Base-by-base conservation (phyloP, 2,888 invertebrate genomes). In the Mimumesa dahlbomi region DNA sequence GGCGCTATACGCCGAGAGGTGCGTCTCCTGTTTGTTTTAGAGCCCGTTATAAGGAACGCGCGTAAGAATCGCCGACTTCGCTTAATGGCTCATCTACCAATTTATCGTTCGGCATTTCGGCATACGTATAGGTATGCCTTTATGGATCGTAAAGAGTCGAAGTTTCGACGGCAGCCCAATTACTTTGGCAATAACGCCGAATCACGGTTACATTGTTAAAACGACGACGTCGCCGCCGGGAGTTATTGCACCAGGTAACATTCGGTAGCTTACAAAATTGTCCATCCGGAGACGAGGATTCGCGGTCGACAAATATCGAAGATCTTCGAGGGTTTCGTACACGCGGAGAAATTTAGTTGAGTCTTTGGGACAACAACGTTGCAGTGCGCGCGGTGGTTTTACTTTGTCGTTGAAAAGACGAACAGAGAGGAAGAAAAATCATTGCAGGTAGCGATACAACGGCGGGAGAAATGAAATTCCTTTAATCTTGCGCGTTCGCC, bases 91-190 rank as follows among this genome's bases (percentile, higher is more conserved):
- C 83, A 82, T 84, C 80, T 61, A 56, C 72, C 79, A 74, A 85
- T 85, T 85, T 85, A 85, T 85, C 81, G 79, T 46, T n/a, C 59
- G 53, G 16, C 52, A 42, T 69, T 72, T n/a, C 59, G 53, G 16
- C 52, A 42, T 69, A 69, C 31, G 63, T 56, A 61, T 73, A n/a
- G n/a, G 79, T 72, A 68, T 63, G 66, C 62, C 72, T 85, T 85
- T 85, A 85, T 85, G 82, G 84, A 80, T 76, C 85, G 77, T 85
- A 85, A 85, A 85, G 76, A 83, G 76, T 71, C 70, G 50, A 79
- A 81, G 75, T 82, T 80, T 82, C 79, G 76, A 73, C 81, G 75
- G 73, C 71, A 50, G 76, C 73, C 83, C 82, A 84, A 83, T 85
- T 85, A 85, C 73, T 74, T 57, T 56, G 67, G 70, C 73, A 57